Percentiles rank a stretch among this genome's conserved stretches.
phyloP scores from a whole-genome alignment of 2,113 vertebrate genomes.

The Charadrius vociferus region DNA sequence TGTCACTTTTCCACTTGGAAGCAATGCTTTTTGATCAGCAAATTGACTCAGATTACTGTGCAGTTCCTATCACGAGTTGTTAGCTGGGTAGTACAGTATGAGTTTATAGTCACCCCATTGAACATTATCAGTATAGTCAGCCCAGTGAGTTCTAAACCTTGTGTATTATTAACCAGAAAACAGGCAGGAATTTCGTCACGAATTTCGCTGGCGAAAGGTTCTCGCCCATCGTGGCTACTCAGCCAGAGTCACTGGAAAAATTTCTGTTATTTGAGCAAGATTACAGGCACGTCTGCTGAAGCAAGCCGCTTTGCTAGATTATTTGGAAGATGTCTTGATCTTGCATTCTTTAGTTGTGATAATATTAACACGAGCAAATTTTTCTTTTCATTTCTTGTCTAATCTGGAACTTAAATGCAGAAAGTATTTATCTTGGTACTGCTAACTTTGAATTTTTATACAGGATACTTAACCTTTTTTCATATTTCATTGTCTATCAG shows the following conservation, averaged over 20 bases:
- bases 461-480: background rate
- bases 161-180: background rate
- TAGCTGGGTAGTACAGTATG: background rate
- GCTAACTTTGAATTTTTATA: background rate
- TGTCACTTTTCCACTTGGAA: background rate
- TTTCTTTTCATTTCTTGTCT: background rate
- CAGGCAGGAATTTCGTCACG: background rate
- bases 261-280: background rate
- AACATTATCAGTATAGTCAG: background rate
- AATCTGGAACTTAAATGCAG: background rate
- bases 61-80: background rate
- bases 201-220: background rate
- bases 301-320: background rate
- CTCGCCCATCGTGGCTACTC: background rate
- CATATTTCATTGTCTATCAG: background rate
- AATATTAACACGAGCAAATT: background rate
- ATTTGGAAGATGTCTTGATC: background rate
- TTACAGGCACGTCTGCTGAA: background rate
- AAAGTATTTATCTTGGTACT: background rate
- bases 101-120: background rate
- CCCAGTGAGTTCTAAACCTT: background rate
- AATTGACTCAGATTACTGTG: background rate
- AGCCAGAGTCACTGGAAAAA: background rate
- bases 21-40: background rate
- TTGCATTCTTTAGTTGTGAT: slow-evolving; percentile 9